phyloP scores from a whole-genome alignment of 2,797 vertebrate genomes.

The Threskiornis aethiopicus region DNA sequence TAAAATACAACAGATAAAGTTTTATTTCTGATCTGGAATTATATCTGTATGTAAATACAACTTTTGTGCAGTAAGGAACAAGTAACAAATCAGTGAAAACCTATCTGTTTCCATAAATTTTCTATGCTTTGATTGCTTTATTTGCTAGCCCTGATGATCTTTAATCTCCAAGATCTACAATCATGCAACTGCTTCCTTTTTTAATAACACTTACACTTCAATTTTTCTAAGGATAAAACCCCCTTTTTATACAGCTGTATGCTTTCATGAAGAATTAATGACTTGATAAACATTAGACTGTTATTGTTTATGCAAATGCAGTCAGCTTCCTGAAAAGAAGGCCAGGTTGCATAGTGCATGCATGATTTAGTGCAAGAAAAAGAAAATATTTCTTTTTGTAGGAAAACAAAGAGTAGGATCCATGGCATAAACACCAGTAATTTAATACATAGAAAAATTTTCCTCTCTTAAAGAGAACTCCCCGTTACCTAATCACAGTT shows the following conservation, averaged over 20 bases:
- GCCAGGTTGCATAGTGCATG: not conserved
- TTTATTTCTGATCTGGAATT: not conserved
- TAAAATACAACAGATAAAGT: not conserved
- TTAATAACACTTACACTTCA: conserved; percentile 1
- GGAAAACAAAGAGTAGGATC: conserved; percentile 7
- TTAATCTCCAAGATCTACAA: not conserved
- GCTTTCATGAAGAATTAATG: conserved; percentile 57
- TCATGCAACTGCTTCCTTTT: conserved; percentile 13
- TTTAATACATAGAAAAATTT: not conserved
- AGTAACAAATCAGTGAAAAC: not conserved
- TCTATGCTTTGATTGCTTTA: not conserved
- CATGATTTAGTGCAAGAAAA: conserved; percentile 18
- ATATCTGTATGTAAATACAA: not conserved
- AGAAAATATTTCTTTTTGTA: not conserved
- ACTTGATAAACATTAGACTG: conserved; percentile 32
- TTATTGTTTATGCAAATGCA: conserved; percentile 58
- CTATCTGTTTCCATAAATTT: not conserved
- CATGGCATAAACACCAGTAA: not conserved
- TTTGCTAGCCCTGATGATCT: not conserved
- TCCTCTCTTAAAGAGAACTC: not conserved
- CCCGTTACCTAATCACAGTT: not conserved
- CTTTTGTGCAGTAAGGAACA: not conserved
- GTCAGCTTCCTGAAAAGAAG: conserved; percentile 15
- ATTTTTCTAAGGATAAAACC: not conserved
- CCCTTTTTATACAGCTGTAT: conserved; percentile 11